These are phyloP conservation scores for Stichopus horrens DNA, from an alignment of 53 echinoderm and acorn worm genomes.

Conservation along the genomic window DNA sequence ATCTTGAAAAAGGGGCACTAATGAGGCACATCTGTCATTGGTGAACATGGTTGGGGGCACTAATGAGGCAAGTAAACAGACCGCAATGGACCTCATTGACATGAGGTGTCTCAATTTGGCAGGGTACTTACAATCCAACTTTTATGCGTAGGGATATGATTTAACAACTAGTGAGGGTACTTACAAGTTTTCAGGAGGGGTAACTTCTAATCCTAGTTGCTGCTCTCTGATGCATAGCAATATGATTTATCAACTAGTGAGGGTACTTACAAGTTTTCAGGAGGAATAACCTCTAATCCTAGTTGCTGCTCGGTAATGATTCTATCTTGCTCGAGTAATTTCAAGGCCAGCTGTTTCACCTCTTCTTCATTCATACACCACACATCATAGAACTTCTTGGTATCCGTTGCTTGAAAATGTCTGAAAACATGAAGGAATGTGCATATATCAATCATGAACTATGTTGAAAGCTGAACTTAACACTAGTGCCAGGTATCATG, in stretches of 20 bases:
- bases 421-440: slow-evolving; percentile 39
- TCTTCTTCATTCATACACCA: slow-evolving; percentile 99
- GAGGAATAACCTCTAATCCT: slow-evolving; percentile 67
- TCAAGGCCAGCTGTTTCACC: slow-evolving; percentile 68
- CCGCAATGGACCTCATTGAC: no score
- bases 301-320: slow-evolving; percentile 91
- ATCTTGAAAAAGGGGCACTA: no score
- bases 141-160: neutral
- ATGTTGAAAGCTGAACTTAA: neutral
- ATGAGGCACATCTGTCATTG: no score
- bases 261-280: slow-evolving; percentile 73
- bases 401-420: slow-evolving; percentile 95
- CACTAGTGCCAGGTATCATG: neutral
- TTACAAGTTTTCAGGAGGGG: slow-evolving; percentile 72
- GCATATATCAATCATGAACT: neutral
- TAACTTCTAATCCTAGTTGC: slow-evolving; percentile 81
- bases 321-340: slow-evolving; percentile 92
- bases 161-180: slow-evolving; percentile 21
- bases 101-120: no score
- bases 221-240: slow-evolving; percentile 57
- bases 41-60: no score
- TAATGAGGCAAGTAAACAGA: no score
- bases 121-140: no score
- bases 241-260: neutral
- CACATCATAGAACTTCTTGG: slow-evolving; percentile 96